Evolutionary conservation across 2,888 invertebrate genomes (phyloP).

Genomic region (Eupithecia centaureata): DNA sequence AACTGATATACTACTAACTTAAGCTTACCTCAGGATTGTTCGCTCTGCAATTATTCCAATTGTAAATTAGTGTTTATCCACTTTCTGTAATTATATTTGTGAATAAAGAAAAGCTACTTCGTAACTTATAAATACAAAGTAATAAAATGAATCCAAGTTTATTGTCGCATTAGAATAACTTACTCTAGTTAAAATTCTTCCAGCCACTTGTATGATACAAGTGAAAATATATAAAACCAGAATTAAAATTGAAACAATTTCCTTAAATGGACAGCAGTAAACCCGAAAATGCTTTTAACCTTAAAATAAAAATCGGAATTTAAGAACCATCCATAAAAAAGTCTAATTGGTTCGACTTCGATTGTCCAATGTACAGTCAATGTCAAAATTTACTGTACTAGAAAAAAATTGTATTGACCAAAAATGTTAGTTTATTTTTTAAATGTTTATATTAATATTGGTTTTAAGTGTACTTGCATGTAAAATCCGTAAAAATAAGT

Average conservation of each 20-base stretch:
- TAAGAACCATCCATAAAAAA: slow-evolving; percentile 40
- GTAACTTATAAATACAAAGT: too few species aligned
- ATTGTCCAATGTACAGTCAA: neutral
- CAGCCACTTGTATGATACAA: neutral
- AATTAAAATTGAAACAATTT: slow-evolving; percentile 17
- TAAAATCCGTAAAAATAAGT: neutral
- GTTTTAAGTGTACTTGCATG: neutral
- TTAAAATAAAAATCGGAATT: slow-evolving; percentile 35
- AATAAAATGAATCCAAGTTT: neutral
- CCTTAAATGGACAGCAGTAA: slow-evolving; percentile 18
- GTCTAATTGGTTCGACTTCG: slow-evolving; percentile 36
- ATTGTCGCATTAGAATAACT: neutral
- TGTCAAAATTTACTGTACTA: too few species aligned
- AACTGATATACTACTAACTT: too few species aligned
- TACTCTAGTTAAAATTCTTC: neutral
- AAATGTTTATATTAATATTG: too few species aligned
- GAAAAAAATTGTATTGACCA: too few species aligned
- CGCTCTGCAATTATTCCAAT: too few species aligned
- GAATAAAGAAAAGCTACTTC: too few species aligned
- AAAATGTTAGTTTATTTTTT: too few species aligned
- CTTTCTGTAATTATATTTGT: too few species aligned
- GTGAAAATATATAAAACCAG: neutral
- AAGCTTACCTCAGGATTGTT: too few species aligned
- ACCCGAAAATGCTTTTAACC: slow-evolving; percentile 26
- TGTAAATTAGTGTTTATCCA: too few species aligned